Base-by-base conservation (phyloP, 1,140 invertebrate species). In the Drosophila kepulauana region DNA sequence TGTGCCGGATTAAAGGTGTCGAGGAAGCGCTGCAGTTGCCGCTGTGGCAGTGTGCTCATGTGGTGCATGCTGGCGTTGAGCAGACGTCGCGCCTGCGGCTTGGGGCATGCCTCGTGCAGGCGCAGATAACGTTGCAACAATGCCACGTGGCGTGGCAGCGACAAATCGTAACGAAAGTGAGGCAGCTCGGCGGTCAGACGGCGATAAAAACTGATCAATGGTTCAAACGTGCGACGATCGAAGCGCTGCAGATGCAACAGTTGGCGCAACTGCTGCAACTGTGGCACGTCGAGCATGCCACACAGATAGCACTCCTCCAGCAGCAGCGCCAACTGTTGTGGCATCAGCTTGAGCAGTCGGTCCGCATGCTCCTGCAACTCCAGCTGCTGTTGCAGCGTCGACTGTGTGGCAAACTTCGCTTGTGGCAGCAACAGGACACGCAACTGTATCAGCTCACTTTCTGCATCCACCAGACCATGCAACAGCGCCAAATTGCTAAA, bases 101-200 rank as follows among this genome's bases (percentile, higher is more conserved):
- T 20, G 13, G 59, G 28, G 41, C 41, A 8, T 46, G 16, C 58
- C 2, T 33, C 59, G 28, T 8, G 28, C 46, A 62, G 45, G 30
- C 2, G 4, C 7, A 62, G 16, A 2, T 4, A 49, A 0, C 28
- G 45, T n/a, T 62, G 59, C 59, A 62, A 13, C 45, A 49, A 11
- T 8, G 30, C 13, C 28, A 49, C 8, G n/a, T 62, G 45, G 10
- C n/a, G 45, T 1, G 7, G 28, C 59, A 49, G 10, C 8, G 13
- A 46, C 46, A 62, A 6, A 16, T 62, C 46, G 28, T 49, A 62
- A 30, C 43, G 59, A 35, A 16, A 38, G n/a, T 62, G 45, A 7
- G 45, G 45, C 59, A 62, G 10, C 15, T 62, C 45, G 2, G 30
- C 13, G 1, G 43, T 11, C 13, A 62, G 7, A 5, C 59, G 59